Evolutionary conservation across 2,113 vertebrate genomes (phyloP), one percentile per base, ranked within the genome.

Genomic region (Callipepla squamata): DNA sequence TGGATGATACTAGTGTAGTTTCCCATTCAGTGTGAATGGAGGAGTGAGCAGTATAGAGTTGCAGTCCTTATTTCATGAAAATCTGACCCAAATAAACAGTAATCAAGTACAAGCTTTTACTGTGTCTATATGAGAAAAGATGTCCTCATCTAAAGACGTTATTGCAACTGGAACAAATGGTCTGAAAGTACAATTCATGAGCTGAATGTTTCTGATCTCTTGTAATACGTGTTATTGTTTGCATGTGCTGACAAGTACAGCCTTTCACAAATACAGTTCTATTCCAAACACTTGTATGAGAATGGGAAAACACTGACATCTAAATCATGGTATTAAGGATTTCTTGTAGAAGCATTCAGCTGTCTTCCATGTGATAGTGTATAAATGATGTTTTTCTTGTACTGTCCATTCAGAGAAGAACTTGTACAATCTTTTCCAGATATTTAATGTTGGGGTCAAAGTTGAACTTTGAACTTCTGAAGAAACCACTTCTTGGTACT

Each of bases 301-400:
- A 67, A 51, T 30, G 22, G 21, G 25, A 58, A 51, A 22, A 6
- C 20, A 42, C 20, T 32, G 2, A 18, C 9, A 32, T 16, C 36
- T 30, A 42, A 40, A 42, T 34, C 51, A 53, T 5, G 51, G 26
- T 28, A 28, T 53, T 53, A 53, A 53, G 26, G 26, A 28, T 53
- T 53, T 16, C 5, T 14, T 28, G 26, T 15, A 28, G 51, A 9
- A 28, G 26, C 51, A 28, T 28, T 55, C 30, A 20, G 22, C 20
- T 55, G 53, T 22, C 20, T 57, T 34, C 2, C 0, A 0, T 26
- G 9, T 21, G 23, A 5, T 23, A 18, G 25, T 11, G 44, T 15
- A 34, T 73, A 21, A 62, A 42, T 11, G 19, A 68, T 28, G 11
- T 20, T 68, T 67, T 11, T 50, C 5, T 47, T 74, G 11, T 45